Evolutionary conservation across 1,140 invertebrate genomes (phyloP).

Genomic region (Drosophila pallidifrons): DNA sequence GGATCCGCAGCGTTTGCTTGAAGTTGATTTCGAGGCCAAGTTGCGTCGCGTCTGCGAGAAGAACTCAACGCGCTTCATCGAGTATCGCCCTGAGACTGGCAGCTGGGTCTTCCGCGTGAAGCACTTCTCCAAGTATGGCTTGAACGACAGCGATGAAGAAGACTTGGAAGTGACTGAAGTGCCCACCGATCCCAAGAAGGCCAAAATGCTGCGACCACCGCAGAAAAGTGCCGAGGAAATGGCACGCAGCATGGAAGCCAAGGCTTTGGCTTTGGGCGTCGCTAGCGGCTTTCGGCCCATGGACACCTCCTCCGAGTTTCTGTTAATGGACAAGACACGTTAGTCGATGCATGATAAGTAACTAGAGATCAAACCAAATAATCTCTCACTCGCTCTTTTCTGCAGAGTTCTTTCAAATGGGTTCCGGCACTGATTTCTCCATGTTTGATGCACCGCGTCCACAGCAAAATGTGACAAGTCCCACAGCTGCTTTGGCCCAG

Average conservation of each 20-base stretch:
- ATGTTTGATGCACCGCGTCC: slow-evolving; percentile 62
- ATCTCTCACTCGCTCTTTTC: neutral
- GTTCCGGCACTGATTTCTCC: slow-evolving; percentile 61
- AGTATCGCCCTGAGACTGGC: slow-evolving; percentile 97
- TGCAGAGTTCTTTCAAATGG: slow-evolving; percentile 74
- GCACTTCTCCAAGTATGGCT: slow-evolving; percentile 98
- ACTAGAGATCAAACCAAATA: neutral
- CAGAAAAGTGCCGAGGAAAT: slow-evolving; percentile 74
- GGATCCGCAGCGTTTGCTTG: slow-evolving; percentile 90
- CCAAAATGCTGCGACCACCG: slow-evolving; percentile 71
- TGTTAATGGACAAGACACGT: slow-evolving; percentile 79
- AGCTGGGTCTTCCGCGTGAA: slow-evolving; percentile 98
- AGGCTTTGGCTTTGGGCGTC: slow-evolving; percentile 43
- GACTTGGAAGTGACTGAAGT: slow-evolving; percentile 86
- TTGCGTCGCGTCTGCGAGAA: slow-evolving; percentile 93
- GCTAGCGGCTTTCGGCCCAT: slow-evolving; percentile 61
- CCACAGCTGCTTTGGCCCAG: slow-evolving; percentile 86
- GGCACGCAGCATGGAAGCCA: slow-evolving; percentile 66
- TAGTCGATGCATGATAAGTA: slow-evolving; percentile 1
- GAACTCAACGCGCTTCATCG: slow-evolving; percentile 95
- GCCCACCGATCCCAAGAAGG: slow-evolving; percentile 82
- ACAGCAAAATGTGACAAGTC: slow-evolving; percentile 77
- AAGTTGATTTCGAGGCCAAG: slow-evolving; percentile 95
- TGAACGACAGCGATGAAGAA: slow-evolving; percentile 92
- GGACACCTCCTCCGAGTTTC: slow-evolving; percentile 73